A percentile compares a stretch with the other conserved stretches of the same genome.
Evolutionary conservation across 30 jellyfish, hydroid and myxozoan species (phyloP).

Genomic region (Aurelia coerulea): DNA sequence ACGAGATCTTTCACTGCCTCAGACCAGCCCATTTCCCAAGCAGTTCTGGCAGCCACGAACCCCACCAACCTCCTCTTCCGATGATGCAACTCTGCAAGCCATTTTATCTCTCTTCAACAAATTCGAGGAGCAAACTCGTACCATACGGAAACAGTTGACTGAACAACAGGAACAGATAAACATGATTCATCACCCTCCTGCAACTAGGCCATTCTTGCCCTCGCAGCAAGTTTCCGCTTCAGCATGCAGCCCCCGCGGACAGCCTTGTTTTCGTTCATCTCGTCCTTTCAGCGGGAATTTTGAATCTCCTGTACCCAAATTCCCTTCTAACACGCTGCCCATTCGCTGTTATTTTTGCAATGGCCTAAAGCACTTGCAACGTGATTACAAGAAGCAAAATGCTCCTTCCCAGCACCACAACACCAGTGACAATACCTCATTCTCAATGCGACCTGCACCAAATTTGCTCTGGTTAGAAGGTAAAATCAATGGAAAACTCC

Average conservation of each 20-base stretch:
- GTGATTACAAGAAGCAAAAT: slow-evolving; percentile 11
- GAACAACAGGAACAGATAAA: slow-evolving; percentile 43
- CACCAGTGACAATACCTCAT: too few species aligned
- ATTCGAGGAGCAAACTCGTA: slow-evolving; percentile 46
- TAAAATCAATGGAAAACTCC: not conserved
- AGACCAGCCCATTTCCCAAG: slow-evolving; percentile 1
- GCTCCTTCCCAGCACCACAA: not conserved
- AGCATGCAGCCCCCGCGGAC: slow-evolving; percentile 1
- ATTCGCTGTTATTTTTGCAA: slow-evolving; percentile 8
- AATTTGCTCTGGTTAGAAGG: not conserved
- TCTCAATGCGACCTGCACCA: too few species aligned
- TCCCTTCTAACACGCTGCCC: not conserved
- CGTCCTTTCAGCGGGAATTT: too few species aligned
- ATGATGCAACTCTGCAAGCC: slow-evolving; percentile 37
- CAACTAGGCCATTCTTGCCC: too few species aligned
- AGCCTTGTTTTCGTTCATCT: too few species aligned
- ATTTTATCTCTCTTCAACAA: slow-evolving; percentile 11
- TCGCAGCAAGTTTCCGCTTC: not conserved
- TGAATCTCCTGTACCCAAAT: too few species aligned
- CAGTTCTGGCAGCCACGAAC: slow-evolving; percentile 24
- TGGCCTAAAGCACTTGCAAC: slow-evolving; percentile 14
- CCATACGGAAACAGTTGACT: not conserved
- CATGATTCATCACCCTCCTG: not conserved
- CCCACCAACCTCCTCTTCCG: slow-evolving; percentile 15
- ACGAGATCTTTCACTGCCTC: not conserved